Evolutionary conservation across 2,888 invertebrate species (phyloP), one percentile per base, ranked within the genome.

Genomic region (Metallyticus violacea): DNA sequence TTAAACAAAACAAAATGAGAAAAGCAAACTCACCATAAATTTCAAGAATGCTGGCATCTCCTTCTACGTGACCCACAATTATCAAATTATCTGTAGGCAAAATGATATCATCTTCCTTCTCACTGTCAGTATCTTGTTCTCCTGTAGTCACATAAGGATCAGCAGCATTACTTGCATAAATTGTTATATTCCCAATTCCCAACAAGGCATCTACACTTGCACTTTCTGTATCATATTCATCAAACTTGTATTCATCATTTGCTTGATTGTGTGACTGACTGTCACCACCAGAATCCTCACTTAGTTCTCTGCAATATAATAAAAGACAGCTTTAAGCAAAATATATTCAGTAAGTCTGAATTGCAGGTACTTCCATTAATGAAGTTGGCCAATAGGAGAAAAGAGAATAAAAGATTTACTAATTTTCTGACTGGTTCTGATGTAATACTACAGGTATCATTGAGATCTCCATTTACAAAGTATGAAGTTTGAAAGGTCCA

Each of bases 51-150:
- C 97, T 97, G 22, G 96, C 95, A 92, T 98, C 97, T 89, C 96
- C 97, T 89, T 97, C 96, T 0, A 97, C 96, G 90, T 96, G 97
- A 0, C 97, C 98, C 0, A 97, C 95, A 22, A 98, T 92, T 27
- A 99, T 93, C 27, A 99, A 93, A 92, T 99, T 99, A 91, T 99
- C 99, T 88, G 94, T 94, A 0, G 96, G 94, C 91, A 97, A 97
- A 81, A 99, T 97, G 80, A 96, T 93, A 91, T 97, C 97, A 91
- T 99, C 98, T 90, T 98, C 98, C 89, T 96, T 96, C 90, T 98
- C 97, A 62, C 97, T 96, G 90, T 95, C 94, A 30, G 93, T 92
- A 88, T 93, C 93, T 29, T 91, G 90, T 29, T 90, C 90, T 62
- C 90, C 89, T 15, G 90, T 87, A 2, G 91, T 91, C 26, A 93